These are phyloP conservation scores for Gallinago media DNA, from an alignment of 2,113 vertebrate genomes.

Conservation along the genomic window DNA sequence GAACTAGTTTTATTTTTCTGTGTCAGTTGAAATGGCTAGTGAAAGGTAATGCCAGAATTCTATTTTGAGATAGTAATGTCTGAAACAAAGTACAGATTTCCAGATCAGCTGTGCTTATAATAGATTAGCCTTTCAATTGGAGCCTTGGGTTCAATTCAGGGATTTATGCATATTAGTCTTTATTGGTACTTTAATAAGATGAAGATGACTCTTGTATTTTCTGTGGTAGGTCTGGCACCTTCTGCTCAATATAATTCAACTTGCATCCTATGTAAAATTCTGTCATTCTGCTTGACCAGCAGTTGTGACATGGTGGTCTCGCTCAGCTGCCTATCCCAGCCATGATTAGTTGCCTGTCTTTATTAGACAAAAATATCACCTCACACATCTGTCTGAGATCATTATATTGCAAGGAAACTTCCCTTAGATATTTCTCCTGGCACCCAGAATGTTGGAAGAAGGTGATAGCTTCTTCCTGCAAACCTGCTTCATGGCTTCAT, in stretches of 20 bases:
- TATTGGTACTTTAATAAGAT: not conserved
- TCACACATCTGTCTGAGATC: not conserved
- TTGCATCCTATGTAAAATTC: not conserved
- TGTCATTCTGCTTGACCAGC: not conserved
- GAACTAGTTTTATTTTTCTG: not conserved
- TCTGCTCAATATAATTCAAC: not conserved
- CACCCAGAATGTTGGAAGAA: not conserved
- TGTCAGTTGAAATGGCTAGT: not conserved
- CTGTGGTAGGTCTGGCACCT: not conserved
- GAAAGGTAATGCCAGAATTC: constrained; percentile 1
- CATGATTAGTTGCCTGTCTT: not conserved
- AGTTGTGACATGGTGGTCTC: not conserved
- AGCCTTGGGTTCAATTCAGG: not conserved
- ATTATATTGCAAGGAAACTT: not conserved
- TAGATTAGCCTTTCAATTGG: not conserved
- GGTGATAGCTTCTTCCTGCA: not conserved
- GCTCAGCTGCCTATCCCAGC: not conserved
- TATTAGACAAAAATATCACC: not conserved
- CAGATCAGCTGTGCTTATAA: not conserved
- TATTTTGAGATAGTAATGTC: constrained; percentile 1
- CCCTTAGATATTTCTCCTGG: not conserved
- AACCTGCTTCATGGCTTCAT: not conserved
- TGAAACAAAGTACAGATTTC: constrained; percentile 13
- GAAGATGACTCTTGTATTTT: not conserved
- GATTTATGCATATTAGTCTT: not conserved